These are phyloP conservation scores for Bruchidius siliquastri DNA, from an alignment of 2,888 invertebrate species.

Conservation along the genomic window DNA sequence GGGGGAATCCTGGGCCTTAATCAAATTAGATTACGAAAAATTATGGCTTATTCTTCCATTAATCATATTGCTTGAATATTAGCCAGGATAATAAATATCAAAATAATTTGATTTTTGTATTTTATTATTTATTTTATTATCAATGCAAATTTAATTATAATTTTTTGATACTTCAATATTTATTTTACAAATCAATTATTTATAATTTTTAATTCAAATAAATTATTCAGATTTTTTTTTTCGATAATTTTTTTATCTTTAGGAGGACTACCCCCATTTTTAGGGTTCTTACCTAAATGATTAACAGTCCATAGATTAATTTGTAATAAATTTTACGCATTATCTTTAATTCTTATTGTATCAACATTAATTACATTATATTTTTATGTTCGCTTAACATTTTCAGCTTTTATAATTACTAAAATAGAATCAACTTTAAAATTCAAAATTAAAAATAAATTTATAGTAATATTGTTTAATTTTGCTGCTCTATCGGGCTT, in stretches of 20 bases:
- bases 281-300: conserved; percentile 62
- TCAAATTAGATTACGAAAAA: conserved; percentile 48
- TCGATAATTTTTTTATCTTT: conserved; percentile 55
- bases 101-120: conserved; percentile 34
- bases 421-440: conserved; percentile 6
- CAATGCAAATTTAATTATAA: conserved; percentile 47
- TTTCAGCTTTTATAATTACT: conserved; percentile 47
- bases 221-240: conserved; percentile 6
- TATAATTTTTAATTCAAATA: conserved; percentile 34
- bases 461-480: conserved; percentile 4
- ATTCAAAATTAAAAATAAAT: neutral
- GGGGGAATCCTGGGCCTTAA: conserved; percentile 52
- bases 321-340: conserved; percentile 44
- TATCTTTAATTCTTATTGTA: conserved; percentile 48
- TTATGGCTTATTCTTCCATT: conserved; percentile 60
- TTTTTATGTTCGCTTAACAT: conserved; percentile 52
- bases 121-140: conserved; percentile 51
- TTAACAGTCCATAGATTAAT: conserved; percentile 53
- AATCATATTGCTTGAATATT: conserved; percentile 56
- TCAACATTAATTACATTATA: conserved; percentile 8
- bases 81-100: conserved; percentile 43
- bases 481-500: conserved; percentile 1
- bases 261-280: conserved; percentile 56
- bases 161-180: conserved; percentile 51
- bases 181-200: conserved; percentile 53